Conservation (phyloP, 2,113 vertebrate genomes). For the Isurus oxyrinchus region DNA sequence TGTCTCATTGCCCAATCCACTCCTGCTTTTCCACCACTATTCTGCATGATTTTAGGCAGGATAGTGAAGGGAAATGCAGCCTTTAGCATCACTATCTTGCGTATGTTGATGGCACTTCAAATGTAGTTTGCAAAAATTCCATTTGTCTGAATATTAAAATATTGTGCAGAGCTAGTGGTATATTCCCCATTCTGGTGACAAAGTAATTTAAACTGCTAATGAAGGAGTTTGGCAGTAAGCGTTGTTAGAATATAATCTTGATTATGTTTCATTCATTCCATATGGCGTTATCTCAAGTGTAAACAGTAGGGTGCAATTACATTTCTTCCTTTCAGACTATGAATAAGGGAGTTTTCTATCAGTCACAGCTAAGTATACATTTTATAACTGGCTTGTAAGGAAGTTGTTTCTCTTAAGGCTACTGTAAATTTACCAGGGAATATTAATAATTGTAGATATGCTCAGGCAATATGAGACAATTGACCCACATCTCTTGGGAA, state of each 20-base stretch:
- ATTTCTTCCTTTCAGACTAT: background rate
- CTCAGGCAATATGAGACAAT: background rate
- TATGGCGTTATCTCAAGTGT: background rate
- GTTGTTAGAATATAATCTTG: background rate
- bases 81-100: background rate
- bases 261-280: background rate
- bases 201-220: background rate
- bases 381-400: background rate
- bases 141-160: background rate
- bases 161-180: background rate
- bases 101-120: background rate
- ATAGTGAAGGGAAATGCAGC: background rate
- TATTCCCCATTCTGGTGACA: background rate
- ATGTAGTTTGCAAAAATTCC: background rate
- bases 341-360: background rate
- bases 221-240: background rate
- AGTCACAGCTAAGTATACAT: background rate
- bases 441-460: background rate
- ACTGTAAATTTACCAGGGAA: too few species aligned
- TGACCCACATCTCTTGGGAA: background rate
- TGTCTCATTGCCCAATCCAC: background rate
- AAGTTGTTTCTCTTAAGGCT: background rate
- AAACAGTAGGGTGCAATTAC: background rate
- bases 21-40: background rate
- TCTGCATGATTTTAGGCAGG: background rate